Conservation (phyloP, 1,140 invertebrate species). For the Chymomyza costata region DNA sequence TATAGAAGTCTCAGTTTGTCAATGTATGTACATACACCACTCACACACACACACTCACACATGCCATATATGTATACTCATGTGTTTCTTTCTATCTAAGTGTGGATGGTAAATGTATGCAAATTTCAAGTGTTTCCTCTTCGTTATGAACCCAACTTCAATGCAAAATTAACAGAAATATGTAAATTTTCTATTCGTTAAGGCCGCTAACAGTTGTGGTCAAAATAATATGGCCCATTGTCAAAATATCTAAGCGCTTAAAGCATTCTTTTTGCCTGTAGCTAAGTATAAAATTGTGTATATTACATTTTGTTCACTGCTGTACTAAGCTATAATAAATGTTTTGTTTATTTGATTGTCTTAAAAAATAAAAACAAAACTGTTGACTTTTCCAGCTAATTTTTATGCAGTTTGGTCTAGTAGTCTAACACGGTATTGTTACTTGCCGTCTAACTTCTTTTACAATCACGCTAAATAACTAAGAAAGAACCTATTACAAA, state of each 20-base stretch:
- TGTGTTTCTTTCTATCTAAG: conserved; percentile 29
- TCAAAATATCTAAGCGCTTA: conserved; percentile 39
- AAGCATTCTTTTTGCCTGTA: conserved; percentile 12
- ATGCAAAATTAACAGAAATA: conserved; percentile 74
- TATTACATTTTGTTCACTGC: conserved; percentile 47
- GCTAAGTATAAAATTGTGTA: conserved; percentile 3
- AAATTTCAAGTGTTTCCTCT: conserved; percentile 74
- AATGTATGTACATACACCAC: no score
- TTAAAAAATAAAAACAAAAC: background rate
- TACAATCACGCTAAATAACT: no score
- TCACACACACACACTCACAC: background rate
- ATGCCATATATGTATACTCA: conserved; percentile 8
- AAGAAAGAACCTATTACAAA: no score
- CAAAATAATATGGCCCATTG: conserved; percentile 40
- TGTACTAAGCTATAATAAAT: conserved; percentile 30
- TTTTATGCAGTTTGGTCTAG: no score
- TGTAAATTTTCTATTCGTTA: conserved; percentile 70
- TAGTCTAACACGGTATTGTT: no score
- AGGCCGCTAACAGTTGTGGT: conserved; percentile 31
- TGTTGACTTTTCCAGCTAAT: no score
- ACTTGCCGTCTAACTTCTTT: no score
- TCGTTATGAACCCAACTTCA: conserved; percentile 74
- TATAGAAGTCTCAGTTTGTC: conserved; percentile 54
- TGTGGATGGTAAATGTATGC: conserved; percentile 64
- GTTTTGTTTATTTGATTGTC: background rate